Percentiles rank a stretch among this genome's conserved stretches.
Conservation (phyloP, 1,140 invertebrate species). For the Sogatella furcifera region DNA sequence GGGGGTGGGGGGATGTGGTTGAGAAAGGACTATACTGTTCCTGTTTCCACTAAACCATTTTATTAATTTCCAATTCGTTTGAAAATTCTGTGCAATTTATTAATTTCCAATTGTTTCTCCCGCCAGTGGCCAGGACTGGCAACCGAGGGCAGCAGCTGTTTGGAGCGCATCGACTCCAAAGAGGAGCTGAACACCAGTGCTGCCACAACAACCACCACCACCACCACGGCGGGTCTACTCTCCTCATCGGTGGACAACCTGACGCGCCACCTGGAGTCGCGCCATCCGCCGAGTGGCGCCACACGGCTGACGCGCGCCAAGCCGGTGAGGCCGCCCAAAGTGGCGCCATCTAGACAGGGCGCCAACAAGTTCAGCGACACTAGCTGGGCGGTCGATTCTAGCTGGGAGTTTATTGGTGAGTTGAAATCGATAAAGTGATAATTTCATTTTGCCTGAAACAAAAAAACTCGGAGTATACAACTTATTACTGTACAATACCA, state of each 20-base stretch:
- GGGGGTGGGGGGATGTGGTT: too few species aligned
- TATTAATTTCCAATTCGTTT: too few species aligned
- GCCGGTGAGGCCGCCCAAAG: constrained; percentile 54
- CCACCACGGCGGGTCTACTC: constrained; percentile 26
- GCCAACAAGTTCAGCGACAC: constrained; percentile 38
- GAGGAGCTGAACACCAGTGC: constrained; percentile 19
- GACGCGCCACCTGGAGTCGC: constrained; percentile 3
- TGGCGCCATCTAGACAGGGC: constrained; percentile 24
- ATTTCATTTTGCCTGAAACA: too few species aligned
- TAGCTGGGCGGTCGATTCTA: constrained; percentile 73
- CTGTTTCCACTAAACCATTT: too few species aligned
- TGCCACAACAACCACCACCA: background rate
- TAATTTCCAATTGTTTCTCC: too few species aligned
- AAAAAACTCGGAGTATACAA: too few species aligned
- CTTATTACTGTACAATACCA: too few species aligned
- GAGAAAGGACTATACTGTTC: too few species aligned
- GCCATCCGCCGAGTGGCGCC: too few species aligned
- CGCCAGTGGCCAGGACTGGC: constrained; percentile 34
- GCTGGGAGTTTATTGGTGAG: constrained; percentile 76
- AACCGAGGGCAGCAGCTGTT: constrained; percentile 27
- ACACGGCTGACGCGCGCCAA: constrained; percentile 30
- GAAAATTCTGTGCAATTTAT: too few species aligned
- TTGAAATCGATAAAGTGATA: constrained; percentile 14
- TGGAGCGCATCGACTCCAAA: constrained; percentile 46
- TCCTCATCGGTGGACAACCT: constrained; percentile 61